Conservation (phyloP, 2,113 vertebrate species). For the Tychaedon coryphoeus region DNA sequence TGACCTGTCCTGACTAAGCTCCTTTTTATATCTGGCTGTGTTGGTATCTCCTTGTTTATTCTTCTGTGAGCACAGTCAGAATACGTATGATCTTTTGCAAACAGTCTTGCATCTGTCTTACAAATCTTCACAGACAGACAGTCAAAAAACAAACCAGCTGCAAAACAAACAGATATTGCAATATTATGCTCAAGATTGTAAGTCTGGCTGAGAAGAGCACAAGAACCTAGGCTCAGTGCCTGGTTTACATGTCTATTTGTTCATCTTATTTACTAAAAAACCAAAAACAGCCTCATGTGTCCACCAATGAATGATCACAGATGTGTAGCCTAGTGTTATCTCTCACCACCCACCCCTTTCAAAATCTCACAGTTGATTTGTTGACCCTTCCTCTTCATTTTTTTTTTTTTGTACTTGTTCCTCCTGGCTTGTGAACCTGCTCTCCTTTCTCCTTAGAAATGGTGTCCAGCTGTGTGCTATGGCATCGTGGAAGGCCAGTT, state of each 20-base stretch:
- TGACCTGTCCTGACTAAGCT: neutral
- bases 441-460: neutral
- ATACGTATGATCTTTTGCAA: neutral
- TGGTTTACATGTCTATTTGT: neutral
- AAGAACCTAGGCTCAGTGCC: neutral
- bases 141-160: neutral
- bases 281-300: neutral
- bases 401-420: neutral
- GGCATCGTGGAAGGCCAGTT: neutral
- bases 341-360: neutral
- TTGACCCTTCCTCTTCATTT: neutral
- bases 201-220: neutral
- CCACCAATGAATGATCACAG: neutral
- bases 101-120: neutral
- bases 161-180: neutral
- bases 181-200: neutral
- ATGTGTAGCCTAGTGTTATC: rapidly evolving
- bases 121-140: neutral
- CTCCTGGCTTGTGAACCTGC: neutral
- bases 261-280: neutral
- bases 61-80: neutral
- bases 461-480: neutral
- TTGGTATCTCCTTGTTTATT: neutral
- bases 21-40: neutral
- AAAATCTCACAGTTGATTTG: neutral